A percentile compares a stretch with the other conserved stretches of the same genome.
phyloP scores from a whole-genome alignment of 2,113 vertebrate genomes.

The Lepus europaeus region DNA sequence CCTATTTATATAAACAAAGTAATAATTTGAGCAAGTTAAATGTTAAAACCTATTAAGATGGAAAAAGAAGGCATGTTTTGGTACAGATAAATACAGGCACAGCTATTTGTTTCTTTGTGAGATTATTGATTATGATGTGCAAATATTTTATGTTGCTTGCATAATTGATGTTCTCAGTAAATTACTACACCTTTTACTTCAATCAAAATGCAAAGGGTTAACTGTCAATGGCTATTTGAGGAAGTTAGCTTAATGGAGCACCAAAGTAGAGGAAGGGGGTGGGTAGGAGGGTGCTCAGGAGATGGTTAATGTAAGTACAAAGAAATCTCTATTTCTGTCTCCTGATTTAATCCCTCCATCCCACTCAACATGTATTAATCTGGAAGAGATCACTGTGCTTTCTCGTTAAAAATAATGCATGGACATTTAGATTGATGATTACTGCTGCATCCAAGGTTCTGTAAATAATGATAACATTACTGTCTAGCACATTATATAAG shows the following conservation, averaged over 20 bases:
- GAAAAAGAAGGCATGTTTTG: conserved; percentile 36
- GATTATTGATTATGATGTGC: conserved; percentile 31
- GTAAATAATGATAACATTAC: conserved; percentile 79
- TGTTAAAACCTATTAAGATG: conserved; percentile 59
- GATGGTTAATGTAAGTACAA: not conserved
- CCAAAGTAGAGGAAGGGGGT: not conserved
- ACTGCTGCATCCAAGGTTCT: conserved; percentile 59
- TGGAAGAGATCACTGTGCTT: conserved; percentile 51
- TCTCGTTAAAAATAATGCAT: conserved; percentile 72
- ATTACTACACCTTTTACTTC: conserved; percentile 23
- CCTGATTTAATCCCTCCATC: not conserved
- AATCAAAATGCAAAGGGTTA: conserved; percentile 19
- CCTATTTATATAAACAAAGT: conserved; percentile 62
- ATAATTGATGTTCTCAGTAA: conserved; percentile 38
- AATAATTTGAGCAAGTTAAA: conserved; percentile 73
- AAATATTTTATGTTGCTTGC: conserved; percentile 50
- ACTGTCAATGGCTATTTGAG: conserved; percentile 22
- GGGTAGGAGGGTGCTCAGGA: not conserved
- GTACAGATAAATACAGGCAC: not conserved
- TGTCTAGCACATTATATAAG: conserved; percentile 72
- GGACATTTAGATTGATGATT: conserved; percentile 72
- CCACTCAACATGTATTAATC: conserved; percentile 43
- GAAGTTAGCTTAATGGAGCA: conserved; percentile 46
- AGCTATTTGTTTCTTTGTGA: conserved; percentile 10
- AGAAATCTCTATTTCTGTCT: conserved; percentile 61